phyloP scores from a whole-genome alignment of 2,797 vertebrate species.

The Falco novaeseelandiae region DNA sequence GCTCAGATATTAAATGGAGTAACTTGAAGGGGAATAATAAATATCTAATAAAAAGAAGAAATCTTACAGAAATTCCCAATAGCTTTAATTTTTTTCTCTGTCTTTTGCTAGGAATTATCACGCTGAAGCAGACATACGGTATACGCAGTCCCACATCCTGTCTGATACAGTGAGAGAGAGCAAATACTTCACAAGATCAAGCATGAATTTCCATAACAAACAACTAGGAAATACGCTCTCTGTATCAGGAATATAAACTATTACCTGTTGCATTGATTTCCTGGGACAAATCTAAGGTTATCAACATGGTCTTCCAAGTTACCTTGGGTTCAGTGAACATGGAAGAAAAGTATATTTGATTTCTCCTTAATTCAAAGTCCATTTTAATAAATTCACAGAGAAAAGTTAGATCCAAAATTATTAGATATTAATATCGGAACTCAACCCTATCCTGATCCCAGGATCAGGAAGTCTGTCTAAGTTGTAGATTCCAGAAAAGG shows the following conservation, averaged over 20 bases:
- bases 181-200: neutral
- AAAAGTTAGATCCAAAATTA: neutral
- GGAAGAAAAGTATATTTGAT: neutral
- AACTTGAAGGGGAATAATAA: neutral
- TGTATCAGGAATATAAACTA: neutral
- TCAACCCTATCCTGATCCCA: neutral
- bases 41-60: neutral
- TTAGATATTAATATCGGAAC: neutral
- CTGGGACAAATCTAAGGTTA: neutral
- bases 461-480: neutral
- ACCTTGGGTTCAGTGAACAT: neutral
- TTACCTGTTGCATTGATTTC: neutral
- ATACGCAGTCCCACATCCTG: neutral
- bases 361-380: neutral
- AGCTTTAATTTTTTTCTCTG: neutral
- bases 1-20: neutral
- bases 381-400: neutral
- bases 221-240: neutral
- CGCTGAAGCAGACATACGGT: neutral
- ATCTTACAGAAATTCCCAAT: neutral
- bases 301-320: neutral
- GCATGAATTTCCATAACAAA: neutral
- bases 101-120: neutral
- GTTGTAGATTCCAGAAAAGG: neutral
- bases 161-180: neutral